phyloP scores from a whole-genome alignment of 1,140 invertebrate species.

The Drosophila equinoxialis region DNA sequence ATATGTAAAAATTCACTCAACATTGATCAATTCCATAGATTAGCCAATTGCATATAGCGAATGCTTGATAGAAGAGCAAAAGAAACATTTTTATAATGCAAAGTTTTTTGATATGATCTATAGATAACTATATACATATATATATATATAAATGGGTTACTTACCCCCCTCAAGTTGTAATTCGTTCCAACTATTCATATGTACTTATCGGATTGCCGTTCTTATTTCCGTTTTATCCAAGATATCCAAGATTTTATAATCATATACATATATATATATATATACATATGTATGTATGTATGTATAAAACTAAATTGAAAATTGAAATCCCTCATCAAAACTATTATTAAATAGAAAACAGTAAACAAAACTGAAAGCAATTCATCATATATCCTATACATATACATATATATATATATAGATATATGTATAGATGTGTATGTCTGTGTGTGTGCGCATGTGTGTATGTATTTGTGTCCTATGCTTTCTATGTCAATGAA shows the following conservation, averaged over 20 bases:
- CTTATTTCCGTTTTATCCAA: no score
- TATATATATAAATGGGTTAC: conserved; percentile 29
- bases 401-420: not conserved
- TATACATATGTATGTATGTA: no score
- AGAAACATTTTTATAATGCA: conserved; percentile 20
- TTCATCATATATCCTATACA: not conserved
- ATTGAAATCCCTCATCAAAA: no score
- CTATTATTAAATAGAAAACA: no score
- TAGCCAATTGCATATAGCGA: not conserved
- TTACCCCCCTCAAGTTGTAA: no score
- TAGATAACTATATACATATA: conserved; percentile 26
- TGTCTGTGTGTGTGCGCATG: not conserved
- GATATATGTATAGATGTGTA: not conserved
- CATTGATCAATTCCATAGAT: conserved; percentile 5
- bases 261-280: no score
- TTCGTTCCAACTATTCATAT: no score
- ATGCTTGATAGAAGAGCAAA: conserved; percentile 2
- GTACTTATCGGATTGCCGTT: no score
- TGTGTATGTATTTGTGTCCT: conserved; percentile 1
- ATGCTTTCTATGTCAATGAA: conserved; percentile 17
- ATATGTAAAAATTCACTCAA: conserved; percentile 4
- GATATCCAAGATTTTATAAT: no score
- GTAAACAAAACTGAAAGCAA: not conserved
- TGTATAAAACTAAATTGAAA: no score
- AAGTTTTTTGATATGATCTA: conserved; percentile 24